Evolutionary conservation across 2,888 invertebrate species (phyloP), one percentile per base, ranked within the genome.

Genomic region (Watsonalla cultraria): DNA sequence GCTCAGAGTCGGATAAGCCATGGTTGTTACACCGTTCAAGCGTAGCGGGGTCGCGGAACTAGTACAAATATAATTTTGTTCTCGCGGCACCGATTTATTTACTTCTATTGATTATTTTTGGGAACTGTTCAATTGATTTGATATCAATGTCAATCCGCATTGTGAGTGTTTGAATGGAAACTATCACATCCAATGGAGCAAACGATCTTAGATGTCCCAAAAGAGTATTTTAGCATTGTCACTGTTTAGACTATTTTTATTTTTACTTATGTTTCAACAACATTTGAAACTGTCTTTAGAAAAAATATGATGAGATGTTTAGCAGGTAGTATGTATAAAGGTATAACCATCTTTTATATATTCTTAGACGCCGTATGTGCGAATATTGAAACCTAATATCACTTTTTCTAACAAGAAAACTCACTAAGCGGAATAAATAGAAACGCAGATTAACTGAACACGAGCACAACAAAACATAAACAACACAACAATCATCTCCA

Each of bases 1-100:
- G 71, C 67, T 71, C 72, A 66, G 72, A 74, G 69, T 63, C 76
- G 68, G 80, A 81, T 83, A 81, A 77, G 75, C 66, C 71, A 82
- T 77, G 83, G 76, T 74, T 74, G 78, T 84, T 84, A 81, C 74
- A 66, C 72, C 81, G 73, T 73, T 83, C 76, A 80, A 82, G 78
- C 89, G 86, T 86, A 82, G 86, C 86, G 83, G 78, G 87, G 89
- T 84, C 88, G 82, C 81, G 82, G 80, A 88, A 83, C 87, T 80
- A 86, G 86, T 84, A 82, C 85, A 86, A 84, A 82, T 75, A 78
- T 78, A 72, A 80, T 81, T 78, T 72, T 64, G 67, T 64, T 68
- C 63, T 58, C 68, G 63, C 71, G 66, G 62, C 60, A 63, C 67
- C 60, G 70, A 74, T 74, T 70, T 57, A 54, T 58, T 70, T 70